These are phyloP conservation scores for Lasioglossum morio DNA, from an alignment of 2,888 invertebrate species.

Conservation along the genomic window DNA sequence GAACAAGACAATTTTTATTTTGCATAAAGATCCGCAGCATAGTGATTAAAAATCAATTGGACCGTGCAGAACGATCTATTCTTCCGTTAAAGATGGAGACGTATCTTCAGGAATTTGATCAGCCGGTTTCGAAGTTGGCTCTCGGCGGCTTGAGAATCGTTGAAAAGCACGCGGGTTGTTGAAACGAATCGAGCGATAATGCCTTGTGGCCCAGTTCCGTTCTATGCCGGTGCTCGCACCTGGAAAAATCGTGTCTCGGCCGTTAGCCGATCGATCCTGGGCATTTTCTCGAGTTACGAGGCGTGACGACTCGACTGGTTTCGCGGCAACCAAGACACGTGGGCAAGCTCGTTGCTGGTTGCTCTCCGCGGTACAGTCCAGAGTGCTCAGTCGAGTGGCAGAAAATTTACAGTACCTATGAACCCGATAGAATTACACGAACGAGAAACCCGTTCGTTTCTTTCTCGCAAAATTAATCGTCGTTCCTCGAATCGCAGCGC, in stretches of 20 bases:
- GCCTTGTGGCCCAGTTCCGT: conserved; percentile 56
- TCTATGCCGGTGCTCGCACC: conserved; percentile 38
- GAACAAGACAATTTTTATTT: no score
- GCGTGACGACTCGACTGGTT: conserved; percentile 68
- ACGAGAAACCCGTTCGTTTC: conserved; percentile 6
- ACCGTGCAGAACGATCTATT: background rate
- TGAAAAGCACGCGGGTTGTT: background rate
- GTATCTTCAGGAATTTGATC: background rate
- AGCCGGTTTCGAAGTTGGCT: background rate
- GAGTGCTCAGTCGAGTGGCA: background rate
- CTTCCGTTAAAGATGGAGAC: background rate
- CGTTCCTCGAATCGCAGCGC: background rate
- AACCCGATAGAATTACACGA: conserved; percentile 19
- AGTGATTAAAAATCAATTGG: background rate
- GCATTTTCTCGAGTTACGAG: conserved; percentile 70
- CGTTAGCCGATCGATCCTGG: conserved; percentile 68
- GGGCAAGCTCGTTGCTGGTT: conserved; percentile 38
- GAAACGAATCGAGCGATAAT: conserved; percentile 44
- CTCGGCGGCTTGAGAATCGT: background rate
- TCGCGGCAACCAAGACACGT: conserved; percentile 58
- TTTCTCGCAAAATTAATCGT: background rate
- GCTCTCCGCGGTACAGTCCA: conserved; percentile 1
- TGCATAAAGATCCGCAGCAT: no score
- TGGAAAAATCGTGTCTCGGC: conserved; percentile 71
- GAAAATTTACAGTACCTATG: conserved; percentile 1